Evolutionary conservation across 1,140 invertebrate genomes (phyloP), one percentile per base, ranked within the genome.

Genomic region (Triops cancriformis): DNA sequence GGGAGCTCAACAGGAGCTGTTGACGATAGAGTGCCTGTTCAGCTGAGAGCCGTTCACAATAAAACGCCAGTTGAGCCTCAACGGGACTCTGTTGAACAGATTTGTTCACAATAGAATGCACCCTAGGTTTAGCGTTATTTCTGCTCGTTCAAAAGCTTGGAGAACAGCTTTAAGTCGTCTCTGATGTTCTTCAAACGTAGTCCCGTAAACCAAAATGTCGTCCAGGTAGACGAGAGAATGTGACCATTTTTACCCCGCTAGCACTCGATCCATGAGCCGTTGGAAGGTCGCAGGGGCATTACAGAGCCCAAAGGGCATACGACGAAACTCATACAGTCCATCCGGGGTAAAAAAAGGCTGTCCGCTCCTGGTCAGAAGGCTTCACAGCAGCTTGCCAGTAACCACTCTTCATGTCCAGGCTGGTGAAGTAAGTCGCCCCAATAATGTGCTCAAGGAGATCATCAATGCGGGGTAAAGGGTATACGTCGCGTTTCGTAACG

Each of bases 311-410:
- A n/a, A n/a, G n/a, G n/a, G n/a, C n/a, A n/a, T n/a, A n/a, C n/a
- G n/a, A n/a, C n/a, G 73, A 74, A 82, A 85, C 11, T 83, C 78
- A 76, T 80, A 87, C 1, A 84, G 79, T 0, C 84, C 83, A 12
- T 83, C 82, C 1, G 82, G 83, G 0, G 84, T 83, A n/a, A 5
- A 83, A 81, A 76, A 87, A 87, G 0, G 84, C 85, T 0, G 86
- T 88, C 42, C 84, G 83, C 41, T 82, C 80, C 43, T 79, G 80
- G 37, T 81, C 83, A 0, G 12, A 37, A 10, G 80, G 75, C 0
- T 80, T 80, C 26, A 81, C 74, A 10, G 72, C 75, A 28, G 82
- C 81, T 78, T 82, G 82, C 80, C 80, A 82, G 79, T 82, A 84
- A 9, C 82, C 81, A n/a, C n/a, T n/a, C n/a, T n/a, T n/a, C n/a